Percentiles rank a stretch among this genome's conserved stretches.
phyloP scores from a whole-genome alignment of 1,140 invertebrate genomes.

The Drosophila takahashii region DNA sequence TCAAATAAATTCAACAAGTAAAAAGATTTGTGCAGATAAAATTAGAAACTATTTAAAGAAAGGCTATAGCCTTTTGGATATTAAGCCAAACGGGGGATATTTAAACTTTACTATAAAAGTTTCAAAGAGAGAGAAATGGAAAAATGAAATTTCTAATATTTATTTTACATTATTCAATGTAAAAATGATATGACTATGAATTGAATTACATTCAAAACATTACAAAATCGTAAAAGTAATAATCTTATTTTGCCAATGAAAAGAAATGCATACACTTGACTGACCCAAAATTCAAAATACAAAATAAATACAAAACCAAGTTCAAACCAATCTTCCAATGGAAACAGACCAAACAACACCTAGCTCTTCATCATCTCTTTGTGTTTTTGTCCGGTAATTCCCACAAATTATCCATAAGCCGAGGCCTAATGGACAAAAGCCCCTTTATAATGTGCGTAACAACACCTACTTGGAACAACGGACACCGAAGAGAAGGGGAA shows the following conservation, averaged over 20 bases:
- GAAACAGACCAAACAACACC: background rate
- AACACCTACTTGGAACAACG: constrained; percentile 62
- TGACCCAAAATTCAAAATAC: background rate
- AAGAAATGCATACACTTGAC: background rate
- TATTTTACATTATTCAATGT: too few species aligned
- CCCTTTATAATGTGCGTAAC: constrained; percentile 71
- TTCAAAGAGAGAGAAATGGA: too few species aligned
- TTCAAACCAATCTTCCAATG: background rate
- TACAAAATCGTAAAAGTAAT: too few species aligned
- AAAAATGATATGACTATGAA: too few species aligned
- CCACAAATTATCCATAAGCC: constrained; percentile 68
- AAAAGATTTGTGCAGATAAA: background rate
- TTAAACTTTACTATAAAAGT: too few species aligned
- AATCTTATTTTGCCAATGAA: background rate
- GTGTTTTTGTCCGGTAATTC: constrained; percentile 48
- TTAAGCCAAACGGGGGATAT: too few species aligned
- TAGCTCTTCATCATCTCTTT: constrained; percentile 25
- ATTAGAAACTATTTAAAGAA: background rate
- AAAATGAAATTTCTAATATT: too few species aligned
- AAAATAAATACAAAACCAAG: background rate
- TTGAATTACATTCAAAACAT: too few species aligned
- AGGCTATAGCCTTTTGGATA: too few species aligned
- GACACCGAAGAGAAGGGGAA: constrained; percentile 15
- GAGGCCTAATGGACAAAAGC: constrained; percentile 44
- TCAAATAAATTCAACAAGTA: constrained; percentile 45